A percentile compares a stretch with the other conserved stretches of the same genome.
Conservation (phyloP, 2,797 vertebrate genomes). For the Ctenosaura bakeri region DNA sequence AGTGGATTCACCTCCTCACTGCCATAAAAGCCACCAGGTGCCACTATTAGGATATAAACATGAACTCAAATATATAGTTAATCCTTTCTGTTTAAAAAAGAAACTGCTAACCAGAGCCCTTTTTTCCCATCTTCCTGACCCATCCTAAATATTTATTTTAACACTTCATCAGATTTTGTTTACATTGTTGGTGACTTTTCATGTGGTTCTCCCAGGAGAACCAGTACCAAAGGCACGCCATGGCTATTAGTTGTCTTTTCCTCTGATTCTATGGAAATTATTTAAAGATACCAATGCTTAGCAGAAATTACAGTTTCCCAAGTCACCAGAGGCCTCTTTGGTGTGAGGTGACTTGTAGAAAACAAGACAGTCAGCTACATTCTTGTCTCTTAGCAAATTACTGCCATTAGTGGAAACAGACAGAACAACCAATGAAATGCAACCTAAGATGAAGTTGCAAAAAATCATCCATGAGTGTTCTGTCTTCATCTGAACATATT, state of each 20-base stretch:
- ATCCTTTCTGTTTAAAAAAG: not conserved
- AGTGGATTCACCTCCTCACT: too few relatives aligned
- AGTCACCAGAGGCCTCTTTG: not conserved
- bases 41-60: too few relatives aligned
- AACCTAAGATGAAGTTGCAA: not conserved
- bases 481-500: not conserved
- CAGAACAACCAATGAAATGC: not conserved
- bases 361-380: not conserved
- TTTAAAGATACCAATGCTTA: not conserved
- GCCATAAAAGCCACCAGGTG: too few relatives aligned
- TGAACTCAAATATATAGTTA: not conserved
- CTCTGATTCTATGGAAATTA: not conserved
- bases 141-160: not conserved
- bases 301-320: not conserved
- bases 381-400: too few relatives aligned
- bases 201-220: not conserved
- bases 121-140: not conserved
- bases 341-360: not conserved
- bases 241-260: not conserved
- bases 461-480: not conserved
- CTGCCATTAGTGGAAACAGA: not conserved
- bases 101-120: not conserved
- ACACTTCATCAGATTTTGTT: not conserved
- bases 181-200: not conserved
- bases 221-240: not conserved